Percentiles rank a stretch among this genome's conserved stretches.
These are phyloP conservation scores for Geotrypetes seraphini DNA, from an alignment of 2,797 vertebrate genomes.

Conservation along the genomic window DNA sequence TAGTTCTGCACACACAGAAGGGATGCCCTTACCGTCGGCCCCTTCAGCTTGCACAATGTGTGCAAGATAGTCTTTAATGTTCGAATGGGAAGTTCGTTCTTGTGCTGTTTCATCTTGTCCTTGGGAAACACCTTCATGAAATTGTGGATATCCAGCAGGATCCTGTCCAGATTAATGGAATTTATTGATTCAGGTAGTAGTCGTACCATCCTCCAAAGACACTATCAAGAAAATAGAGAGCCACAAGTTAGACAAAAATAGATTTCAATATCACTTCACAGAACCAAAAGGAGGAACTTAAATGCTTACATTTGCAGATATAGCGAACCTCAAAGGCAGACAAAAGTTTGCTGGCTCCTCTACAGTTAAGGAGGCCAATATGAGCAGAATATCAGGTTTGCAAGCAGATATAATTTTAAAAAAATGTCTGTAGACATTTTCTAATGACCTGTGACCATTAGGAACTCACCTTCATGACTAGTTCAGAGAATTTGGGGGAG, in stretches of 20 bases:
- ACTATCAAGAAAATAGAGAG: conserved; percentile 54
- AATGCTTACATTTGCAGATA: no score
- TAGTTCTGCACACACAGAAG: no score
- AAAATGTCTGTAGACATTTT: no score
- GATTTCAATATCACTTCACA: no score
- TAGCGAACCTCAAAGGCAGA: neutral
- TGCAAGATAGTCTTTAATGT: conserved; percentile 90
- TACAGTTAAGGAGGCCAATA: no score
- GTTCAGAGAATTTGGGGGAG: conserved; percentile 86
- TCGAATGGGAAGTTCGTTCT: conserved; percentile 87
- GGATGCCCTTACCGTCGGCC: conserved; percentile 81
- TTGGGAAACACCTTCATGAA: conserved; percentile 97
- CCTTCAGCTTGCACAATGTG: conserved; percentile 86
- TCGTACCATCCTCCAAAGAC: conserved; percentile 93
- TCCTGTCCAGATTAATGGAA: conserved; percentile 87
- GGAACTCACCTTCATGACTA: conserved; percentile 87
- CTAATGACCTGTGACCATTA: no score
- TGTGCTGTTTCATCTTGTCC: conserved; percentile 91
- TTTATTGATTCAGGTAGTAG: conserved; percentile 85
- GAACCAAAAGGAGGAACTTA: no score
- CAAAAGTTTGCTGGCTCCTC: no score
- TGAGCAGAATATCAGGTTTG: no score
- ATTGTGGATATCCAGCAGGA: conserved; percentile 88
- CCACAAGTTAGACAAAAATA: no score
- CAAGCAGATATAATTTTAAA: no score